phyloP scores from a whole-genome alignment of 53 echinoderm and acorn worm species.

The Temnopleurus reevesii region DNA sequence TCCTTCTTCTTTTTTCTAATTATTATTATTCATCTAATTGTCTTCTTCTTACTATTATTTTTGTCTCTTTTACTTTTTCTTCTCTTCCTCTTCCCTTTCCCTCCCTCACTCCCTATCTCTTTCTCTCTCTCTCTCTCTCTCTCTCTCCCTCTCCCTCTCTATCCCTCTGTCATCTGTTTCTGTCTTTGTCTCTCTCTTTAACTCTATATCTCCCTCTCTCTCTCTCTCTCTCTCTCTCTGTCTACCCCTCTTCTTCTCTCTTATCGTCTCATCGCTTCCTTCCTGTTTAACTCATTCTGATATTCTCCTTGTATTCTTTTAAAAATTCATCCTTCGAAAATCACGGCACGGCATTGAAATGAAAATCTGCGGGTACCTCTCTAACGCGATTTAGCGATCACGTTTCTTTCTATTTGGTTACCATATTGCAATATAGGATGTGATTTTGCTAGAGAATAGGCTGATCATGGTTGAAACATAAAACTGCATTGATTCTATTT shows the following conservation, averaged over 20 bases:
- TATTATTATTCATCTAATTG: not conserved
- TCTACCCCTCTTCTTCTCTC: not conserved
- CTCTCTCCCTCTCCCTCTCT: not conserved
- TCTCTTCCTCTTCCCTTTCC: not conserved
- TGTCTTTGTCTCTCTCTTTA: not conserved
- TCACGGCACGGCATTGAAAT: not conserved
- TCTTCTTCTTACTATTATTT: not conserved
- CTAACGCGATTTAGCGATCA: not conserved
- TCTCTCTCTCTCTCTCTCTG: not conserved
- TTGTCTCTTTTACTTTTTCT: not conserved
- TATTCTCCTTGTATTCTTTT: not conserved
- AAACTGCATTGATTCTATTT: not conserved
- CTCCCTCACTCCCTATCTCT: not conserved
- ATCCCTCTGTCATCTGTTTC: not conserved
- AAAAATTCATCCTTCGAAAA: not conserved
- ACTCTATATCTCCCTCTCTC: not conserved
- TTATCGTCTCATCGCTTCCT: not conserved
- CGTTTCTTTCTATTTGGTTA: not conserved
- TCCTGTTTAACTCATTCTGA: not conserved
- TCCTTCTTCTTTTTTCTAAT: not conserved
- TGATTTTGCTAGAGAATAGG: not conserved
- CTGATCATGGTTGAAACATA: not conserved
- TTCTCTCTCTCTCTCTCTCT: not conserved
- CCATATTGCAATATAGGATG: constrained; percentile 11
- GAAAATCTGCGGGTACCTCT: constrained; percentile 16